These are phyloP conservation scores for Siniperca undulata DNA, from an alignment of 2,797 vertebrate species.

Conservation along the genomic window DNA sequence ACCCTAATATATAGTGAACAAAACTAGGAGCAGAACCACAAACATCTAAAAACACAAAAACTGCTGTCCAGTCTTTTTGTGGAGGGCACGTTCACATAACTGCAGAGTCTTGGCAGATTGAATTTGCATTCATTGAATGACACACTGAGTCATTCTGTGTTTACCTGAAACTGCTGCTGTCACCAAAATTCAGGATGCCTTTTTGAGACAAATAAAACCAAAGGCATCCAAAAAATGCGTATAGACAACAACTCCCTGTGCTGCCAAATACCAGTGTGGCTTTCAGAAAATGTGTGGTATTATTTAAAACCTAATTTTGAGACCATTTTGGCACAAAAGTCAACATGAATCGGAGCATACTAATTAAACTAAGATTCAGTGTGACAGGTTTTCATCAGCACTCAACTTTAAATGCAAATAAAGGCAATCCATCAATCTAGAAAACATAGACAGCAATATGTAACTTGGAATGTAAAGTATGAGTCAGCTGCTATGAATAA, in stretches of 20 bases:
- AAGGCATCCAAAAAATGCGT: neutral
- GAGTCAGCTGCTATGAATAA: constrained; percentile 21
- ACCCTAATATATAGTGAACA: neutral
- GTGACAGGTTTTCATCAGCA: neutral
- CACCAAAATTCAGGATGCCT: constrained; percentile 20
- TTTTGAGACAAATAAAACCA: neutral
- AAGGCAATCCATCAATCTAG: neutral
- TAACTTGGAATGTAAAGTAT: neutral
- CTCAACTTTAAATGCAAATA: neutral
- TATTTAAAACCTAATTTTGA: neutral
- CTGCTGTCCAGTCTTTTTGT: neutral
- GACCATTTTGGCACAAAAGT: neutral
- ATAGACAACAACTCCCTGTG: neutral
- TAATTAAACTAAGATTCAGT: neutral
- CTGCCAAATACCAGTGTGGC: neutral
- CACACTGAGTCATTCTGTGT: constrained; percentile 43
- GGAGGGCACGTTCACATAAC: neutral
- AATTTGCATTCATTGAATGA: constrained; percentile 21
- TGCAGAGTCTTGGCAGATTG: constrained; percentile 6
- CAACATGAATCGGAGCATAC: neutral
- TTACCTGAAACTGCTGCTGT: constrained; percentile 41
- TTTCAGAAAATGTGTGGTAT: neutral
- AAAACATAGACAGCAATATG: neutral
- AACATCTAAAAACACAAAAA: neutral
- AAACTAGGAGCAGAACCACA: neutral